These are phyloP conservation scores for Dolichopus griseipennis DNA, from an alignment of 2,888 invertebrate species.

Conservation along the genomic window DNA sequence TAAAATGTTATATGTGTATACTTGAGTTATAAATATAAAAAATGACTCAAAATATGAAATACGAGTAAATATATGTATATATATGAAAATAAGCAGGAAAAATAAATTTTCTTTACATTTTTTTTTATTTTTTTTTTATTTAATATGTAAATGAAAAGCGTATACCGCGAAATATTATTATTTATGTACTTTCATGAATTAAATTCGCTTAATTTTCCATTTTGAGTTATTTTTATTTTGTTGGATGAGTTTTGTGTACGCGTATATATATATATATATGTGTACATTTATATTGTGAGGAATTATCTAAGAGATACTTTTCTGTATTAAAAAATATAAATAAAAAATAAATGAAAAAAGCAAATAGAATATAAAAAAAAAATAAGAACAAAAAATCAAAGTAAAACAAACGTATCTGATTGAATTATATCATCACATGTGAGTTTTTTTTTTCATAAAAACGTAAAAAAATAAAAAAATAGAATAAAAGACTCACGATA, in stretches of 20 bases:
- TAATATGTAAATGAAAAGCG: not conserved
- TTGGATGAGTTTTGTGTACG: too few species aligned
- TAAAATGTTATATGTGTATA: too few species aligned
- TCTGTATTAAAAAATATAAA: too few species aligned
- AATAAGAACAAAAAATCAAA: not conserved
- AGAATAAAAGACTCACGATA: too few species aligned
- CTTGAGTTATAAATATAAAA: not conserved
- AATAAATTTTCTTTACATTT: too few species aligned
- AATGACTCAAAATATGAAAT: not conserved
- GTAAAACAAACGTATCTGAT: not conserved
- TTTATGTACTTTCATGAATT: not conserved
- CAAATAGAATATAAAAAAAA: not conserved
- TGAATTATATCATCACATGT: not conserved
- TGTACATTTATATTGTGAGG: too few species aligned
- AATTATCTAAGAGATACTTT: too few species aligned
- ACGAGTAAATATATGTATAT: not conserved
- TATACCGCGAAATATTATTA: not conserved
- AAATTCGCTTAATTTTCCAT: not conserved
- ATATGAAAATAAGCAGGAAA: not conserved
- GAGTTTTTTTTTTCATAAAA: too few species aligned
- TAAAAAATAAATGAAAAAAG: not conserved
- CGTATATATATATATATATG: too few species aligned
- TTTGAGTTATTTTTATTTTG: too few species aligned
- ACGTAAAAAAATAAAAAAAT: not conserved
- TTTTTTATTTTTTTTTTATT: too few species aligned